Evolutionary conservation across 1,140 invertebrate species (phyloP), one percentile per base, ranked within the genome.

Genomic region (Ostrea denselamellosa): DNA sequence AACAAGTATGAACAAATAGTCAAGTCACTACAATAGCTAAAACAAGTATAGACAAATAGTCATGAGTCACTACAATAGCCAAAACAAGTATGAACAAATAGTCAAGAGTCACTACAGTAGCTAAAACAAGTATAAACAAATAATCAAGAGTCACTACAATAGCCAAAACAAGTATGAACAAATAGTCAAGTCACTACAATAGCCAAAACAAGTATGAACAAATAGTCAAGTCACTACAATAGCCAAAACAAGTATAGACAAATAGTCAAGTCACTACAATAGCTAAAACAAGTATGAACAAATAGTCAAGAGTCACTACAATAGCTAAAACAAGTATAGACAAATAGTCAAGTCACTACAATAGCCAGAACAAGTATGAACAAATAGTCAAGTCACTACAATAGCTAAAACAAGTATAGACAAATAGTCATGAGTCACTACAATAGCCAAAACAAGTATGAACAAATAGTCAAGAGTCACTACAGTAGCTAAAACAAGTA

Each of bases 401-500:
- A 85, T 92, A 94, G 86, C 90, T 94, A 4, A 92, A 92, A 83
- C 92, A 93, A 77, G 89, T 93, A 87, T 17, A 17, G 28, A 81
- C n/a, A 19, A n/a, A n/a, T n/a, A n/a, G n/a, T n/a, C 97, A 96
- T 93, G 96, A 96, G 91, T 93, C 92, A 54, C 89, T 94, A 10
- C 91, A 93, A 85, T 92, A 94, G 86, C 90, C 94, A 4, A 92
- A 92, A 83, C 92, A 93, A 77, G 89, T 93, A 87, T 17, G 22
- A 81, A 81, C n/a, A 19, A n/a, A n/a, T n/a, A n/a, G n/a, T n/a
- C 97, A 96, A 93, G 96, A 96, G 91, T 93, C 92, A 54, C 89
- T 94, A 10, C 91, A 93, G 86, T 92, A 94, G 86, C 90, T 94
- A 4, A 92, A 92, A 83, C 92, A 93, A 77, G 89, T 93, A 87